These are phyloP conservation scores for Sepioteuthis lessoniana DNA, from an alignment of 2,888 invertebrate genomes.

Conservation along the genomic window DNA sequence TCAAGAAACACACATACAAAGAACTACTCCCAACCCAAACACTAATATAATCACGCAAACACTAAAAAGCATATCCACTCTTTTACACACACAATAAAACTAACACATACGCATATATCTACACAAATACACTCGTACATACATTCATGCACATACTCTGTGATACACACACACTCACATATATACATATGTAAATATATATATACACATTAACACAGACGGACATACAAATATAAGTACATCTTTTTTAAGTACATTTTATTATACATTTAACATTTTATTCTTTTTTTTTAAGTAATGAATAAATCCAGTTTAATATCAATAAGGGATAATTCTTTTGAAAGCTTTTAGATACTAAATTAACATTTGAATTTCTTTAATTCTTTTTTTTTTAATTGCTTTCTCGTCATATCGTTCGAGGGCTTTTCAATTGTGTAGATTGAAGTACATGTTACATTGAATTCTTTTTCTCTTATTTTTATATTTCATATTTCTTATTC, in stretches of 20 bases:
- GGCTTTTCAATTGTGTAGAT: background rate
- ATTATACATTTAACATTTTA: background rate
- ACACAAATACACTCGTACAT: background rate
- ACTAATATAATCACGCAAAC: no score
- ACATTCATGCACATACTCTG: background rate
- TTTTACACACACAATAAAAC: no score
- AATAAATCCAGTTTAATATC: background rate
- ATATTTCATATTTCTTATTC: background rate
- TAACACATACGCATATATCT: background rate
- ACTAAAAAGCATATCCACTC: no score
- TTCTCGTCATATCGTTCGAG: background rate
- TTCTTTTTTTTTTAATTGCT: background rate
- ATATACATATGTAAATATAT: background rate
- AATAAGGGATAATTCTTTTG: background rate
- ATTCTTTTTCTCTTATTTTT: background rate
- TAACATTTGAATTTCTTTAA: background rate
- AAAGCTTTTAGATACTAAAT: slow-evolving; percentile 33
- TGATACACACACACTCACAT: background rate
- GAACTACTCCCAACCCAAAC: no score
- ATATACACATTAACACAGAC: background rate
- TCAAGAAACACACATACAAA: no score
- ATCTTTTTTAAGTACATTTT: background rate
- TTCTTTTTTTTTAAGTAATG: background rate
- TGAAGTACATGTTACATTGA: background rate
- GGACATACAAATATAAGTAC: background rate